A percentile compares a stretch with the other conserved stretches of the same genome.
These are phyloP conservation scores for Neodon shergylaensis DNA, from an alignment of 2,113 vertebrate species.

Conservation along the genomic window DNA sequence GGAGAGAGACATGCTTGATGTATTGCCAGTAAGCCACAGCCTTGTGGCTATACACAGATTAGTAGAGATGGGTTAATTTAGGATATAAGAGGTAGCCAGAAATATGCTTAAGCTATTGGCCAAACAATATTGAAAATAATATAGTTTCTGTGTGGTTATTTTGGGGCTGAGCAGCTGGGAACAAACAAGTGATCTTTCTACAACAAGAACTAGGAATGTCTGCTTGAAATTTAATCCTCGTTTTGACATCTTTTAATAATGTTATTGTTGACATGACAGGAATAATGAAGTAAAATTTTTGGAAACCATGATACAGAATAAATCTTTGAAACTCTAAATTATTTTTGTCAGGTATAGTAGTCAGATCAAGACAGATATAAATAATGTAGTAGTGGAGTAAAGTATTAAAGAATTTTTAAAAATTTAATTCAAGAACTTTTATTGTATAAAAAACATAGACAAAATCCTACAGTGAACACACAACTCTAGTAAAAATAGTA, in stretches of 20 bases:
- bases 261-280: background rate
- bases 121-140: too few relatives aligned
- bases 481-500: background rate
- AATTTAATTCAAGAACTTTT: too few relatives aligned
- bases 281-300: background rate
- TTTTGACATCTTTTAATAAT: background rate
- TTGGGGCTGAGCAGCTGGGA: too few relatives aligned
- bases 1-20: too few relatives aligned
- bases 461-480: background rate
- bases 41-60: too few relatives aligned
- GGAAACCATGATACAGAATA: background rate
- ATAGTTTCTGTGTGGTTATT: too few relatives aligned
- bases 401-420: background rate
- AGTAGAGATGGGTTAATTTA: too few relatives aligned
- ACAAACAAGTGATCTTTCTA: too few relatives aligned
- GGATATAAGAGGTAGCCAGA: too few relatives aligned
- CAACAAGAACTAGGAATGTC: too few relatives aligned
- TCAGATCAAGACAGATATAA: background rate
- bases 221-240: background rate
- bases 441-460: background rate
- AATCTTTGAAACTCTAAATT: background rate
- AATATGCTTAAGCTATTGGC: too few relatives aligned
- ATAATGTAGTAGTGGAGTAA: background rate
- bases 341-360: background rate
- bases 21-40: too few relatives aligned